These are phyloP conservation scores for Cinclus mexicanus DNA, from an alignment of 2,113 vertebrate species.

Conservation along the genomic window DNA sequence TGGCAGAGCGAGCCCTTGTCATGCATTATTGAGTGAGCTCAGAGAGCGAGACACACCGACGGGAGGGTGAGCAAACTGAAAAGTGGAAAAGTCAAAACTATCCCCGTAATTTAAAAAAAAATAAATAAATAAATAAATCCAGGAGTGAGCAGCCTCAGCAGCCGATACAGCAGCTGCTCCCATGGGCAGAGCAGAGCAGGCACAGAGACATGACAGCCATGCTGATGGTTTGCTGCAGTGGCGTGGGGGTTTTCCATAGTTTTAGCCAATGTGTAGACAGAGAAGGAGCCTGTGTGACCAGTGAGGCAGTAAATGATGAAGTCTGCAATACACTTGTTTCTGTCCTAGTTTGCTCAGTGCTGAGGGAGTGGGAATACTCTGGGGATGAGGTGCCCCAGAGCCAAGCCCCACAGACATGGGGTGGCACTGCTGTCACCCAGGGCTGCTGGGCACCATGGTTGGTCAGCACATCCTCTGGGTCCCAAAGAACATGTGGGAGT, in stretches of 20 bases:
- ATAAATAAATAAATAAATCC: background rate
- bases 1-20: conserved; percentile 17
- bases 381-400: background rate
- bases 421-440: background rate
- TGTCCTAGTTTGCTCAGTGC: background rate
- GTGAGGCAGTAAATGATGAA: background rate
- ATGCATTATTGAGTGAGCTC: conserved; percentile 65
- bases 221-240: conserved; percentile 18
- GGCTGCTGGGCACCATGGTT: fast-evolving
- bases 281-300: background rate
- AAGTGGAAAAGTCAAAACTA: background rate
- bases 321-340: background rate
- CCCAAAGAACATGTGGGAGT: background rate
- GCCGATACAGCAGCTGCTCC: background rate
- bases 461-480: background rate
- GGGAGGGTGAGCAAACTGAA: background rate
- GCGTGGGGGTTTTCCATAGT: background rate
- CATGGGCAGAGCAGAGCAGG: background rate
- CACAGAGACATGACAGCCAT: background rate
- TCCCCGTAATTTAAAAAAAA: background rate
- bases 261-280: background rate
- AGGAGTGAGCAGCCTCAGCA: background rate
- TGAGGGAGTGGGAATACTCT: background rate
- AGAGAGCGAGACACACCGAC: background rate
- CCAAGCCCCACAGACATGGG: background rate